Base-by-base conservation (phyloP, 2,113 vertebrate species). In the Xyliphius kryptos region DNA sequence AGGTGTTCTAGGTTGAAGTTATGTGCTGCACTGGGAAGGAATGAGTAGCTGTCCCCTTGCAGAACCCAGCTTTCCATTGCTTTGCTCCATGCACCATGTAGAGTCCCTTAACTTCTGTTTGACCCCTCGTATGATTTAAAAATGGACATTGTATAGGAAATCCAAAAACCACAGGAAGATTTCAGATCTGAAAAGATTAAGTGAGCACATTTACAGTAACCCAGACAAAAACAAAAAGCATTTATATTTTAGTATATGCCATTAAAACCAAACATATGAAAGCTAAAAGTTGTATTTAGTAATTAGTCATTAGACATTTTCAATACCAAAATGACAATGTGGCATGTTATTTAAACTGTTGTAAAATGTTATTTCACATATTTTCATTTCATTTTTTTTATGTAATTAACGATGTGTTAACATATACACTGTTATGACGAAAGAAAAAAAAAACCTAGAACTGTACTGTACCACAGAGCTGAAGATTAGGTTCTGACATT, bases 11-110 rank as follows among this genome's bases (percentile, higher is more conserved):
- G 56, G 57, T 80, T 77, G 70, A 83, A 78, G 32, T 56, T 78
- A 54, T 54, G 76, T n/a, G 85, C 82, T 17, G 77, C 71, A 52
- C 80, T 85, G 70, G 75, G 80, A 61, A 84, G 74, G 69, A 87
- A 83, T 43, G 82, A 83, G 77, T 87, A 85, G 71, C 83, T 82
- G 73, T 87, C 85, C 65, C 82, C 85, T 13, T 87, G 80, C 37
- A 83, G 77, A 81, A 84, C 82, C 85, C 82, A 88, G 79, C 80
- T 86, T 77, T 88, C 85, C 85, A 87, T 89, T 32, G 76, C 82
- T 82, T 76, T 52, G 75, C 73, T 76, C 79, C 74, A 72, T 61
- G 50, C 61, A 62, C 55, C 50, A 50, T 32, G 61, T 32, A 22
- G 22, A 14, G 2, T 17, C 32, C 19, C 40, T 48, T 74, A 53